Percentiles rank a stretch among this genome's conserved stretches.
phyloP scores from a whole-genome alignment of 2,797 vertebrate genomes.

The Coregonus suidteri region DNA sequence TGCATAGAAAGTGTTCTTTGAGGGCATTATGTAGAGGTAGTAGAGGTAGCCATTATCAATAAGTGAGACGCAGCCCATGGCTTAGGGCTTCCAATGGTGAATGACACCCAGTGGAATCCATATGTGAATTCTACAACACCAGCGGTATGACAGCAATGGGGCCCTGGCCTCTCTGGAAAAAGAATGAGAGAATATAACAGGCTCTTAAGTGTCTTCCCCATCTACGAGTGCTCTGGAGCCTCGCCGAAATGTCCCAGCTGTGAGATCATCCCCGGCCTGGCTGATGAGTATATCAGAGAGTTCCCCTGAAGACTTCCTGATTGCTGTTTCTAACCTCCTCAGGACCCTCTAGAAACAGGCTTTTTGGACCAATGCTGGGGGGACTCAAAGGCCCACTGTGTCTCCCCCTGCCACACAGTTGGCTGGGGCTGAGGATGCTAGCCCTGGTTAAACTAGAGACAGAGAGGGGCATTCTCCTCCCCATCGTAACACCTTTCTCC shows the following conservation, averaged over 20 bases:
- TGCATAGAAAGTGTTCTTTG: not conserved
- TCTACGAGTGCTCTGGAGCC: not conserved
- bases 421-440: not conserved
- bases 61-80: no score
- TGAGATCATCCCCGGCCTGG: constrained; percentile 35
- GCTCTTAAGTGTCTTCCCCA: constrained; percentile 3
- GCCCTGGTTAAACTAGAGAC: not conserved
- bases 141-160: not conserved
- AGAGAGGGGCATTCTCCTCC: not conserved
- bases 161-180: not conserved
- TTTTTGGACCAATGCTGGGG: not conserved
- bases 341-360: no score
- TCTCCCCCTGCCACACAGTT: not conserved
- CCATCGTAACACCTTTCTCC: not conserved
- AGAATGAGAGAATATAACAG: not conserved
- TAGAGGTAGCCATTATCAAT: not conserved
- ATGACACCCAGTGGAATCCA: not conserved
- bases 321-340: not conserved
- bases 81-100: not conserved
- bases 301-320: not conserved
- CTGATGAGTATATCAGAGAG: constrained; percentile 22
- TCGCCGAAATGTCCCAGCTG: constrained; percentile 23
- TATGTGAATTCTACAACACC: not conserved
- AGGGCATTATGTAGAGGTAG: not conserved
- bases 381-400: not conserved